Percentiles rank a stretch among this genome's conserved stretches.
Evolutionary conservation across 2,888 invertebrate species (phyloP).

Genomic region (Auanema freiburgensis): DNA sequence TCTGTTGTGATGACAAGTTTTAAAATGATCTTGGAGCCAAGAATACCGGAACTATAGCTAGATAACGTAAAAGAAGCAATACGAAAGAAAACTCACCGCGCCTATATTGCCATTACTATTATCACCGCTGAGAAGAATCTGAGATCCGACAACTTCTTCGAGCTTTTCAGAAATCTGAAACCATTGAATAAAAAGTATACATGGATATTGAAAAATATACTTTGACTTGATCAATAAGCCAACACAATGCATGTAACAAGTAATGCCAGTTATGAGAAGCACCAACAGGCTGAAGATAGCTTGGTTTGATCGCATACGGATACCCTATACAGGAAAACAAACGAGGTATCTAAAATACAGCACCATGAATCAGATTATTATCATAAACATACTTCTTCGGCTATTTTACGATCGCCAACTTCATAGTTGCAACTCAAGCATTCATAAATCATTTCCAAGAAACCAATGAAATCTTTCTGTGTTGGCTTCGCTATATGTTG

Average conservation of each 20-base stretch:
- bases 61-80: background rate
- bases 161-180: background rate
- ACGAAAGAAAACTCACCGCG: conserved; percentile 4
- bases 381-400: conserved; percentile 6
- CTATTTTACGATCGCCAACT: conserved; percentile 5
- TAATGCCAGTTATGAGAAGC: conserved; percentile 22
- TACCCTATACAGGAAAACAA: conserved; percentile 17
- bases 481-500: conserved; percentile 6
- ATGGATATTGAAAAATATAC: too few species aligned
- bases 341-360: conserved; percentile 12
- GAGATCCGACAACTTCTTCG: conserved; percentile 8
- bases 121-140: conserved; percentile 12
- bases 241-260: conserved; percentile 16
- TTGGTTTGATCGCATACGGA: conserved; percentile 14
- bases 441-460: conserved; percentile 17
- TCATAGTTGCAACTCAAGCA: conserved; percentile 5
- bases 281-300: conserved; percentile 15
- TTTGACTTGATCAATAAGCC: conserved; percentile 18
- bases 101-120: conserved; percentile 4
- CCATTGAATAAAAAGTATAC: background rate
- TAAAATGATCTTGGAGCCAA: too few species aligned
- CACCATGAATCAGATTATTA: too few species aligned
- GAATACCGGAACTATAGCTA: too few species aligned
- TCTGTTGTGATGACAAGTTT: too few species aligned
- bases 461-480: conserved; percentile 12